These are phyloP conservation scores for Numida meleagris DNA, from an alignment of 2,113 vertebrate genomes.

Conservation along the genomic window DNA sequence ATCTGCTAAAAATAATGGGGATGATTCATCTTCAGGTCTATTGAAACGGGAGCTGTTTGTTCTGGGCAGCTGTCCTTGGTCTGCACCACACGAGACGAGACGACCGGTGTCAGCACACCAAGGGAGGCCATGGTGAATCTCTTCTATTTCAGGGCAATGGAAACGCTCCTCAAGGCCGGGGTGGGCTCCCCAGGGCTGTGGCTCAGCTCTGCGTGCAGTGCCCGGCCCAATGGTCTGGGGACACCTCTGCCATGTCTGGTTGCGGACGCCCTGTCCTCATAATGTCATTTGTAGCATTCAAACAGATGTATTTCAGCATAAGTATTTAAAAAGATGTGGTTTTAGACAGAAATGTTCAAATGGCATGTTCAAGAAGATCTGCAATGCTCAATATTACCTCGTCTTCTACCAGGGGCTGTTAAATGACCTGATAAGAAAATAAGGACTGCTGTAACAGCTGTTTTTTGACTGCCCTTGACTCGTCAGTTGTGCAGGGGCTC, in stretches of 20 bases:
- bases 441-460: not conserved
- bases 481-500: not conserved
- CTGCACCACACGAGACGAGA: not conserved
- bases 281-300: not conserved
- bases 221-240: not conserved
- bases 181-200: fast-evolving
- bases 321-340: not conserved
- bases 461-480: not conserved
- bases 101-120: not conserved
- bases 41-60: slow-evolving; percentile 29
- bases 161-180: not conserved
- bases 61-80: not conserved
- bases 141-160: not conserved
- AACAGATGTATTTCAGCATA: not conserved
- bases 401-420: not conserved
- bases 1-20: slow-evolving; percentile 52
- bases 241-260: not conserved
- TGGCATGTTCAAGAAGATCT: not conserved
- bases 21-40: slow-evolving; percentile 36
- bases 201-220: not conserved
- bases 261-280: fast-evolving
- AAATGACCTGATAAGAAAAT: not conserved
- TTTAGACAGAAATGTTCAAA: not conserved
- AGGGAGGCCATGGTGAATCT: not conserved
- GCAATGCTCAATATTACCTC: not conserved